These are phyloP conservation scores for Seladonia tumulorum DNA, from an alignment of 2,888 invertebrate species.

Conservation along the genomic window DNA sequence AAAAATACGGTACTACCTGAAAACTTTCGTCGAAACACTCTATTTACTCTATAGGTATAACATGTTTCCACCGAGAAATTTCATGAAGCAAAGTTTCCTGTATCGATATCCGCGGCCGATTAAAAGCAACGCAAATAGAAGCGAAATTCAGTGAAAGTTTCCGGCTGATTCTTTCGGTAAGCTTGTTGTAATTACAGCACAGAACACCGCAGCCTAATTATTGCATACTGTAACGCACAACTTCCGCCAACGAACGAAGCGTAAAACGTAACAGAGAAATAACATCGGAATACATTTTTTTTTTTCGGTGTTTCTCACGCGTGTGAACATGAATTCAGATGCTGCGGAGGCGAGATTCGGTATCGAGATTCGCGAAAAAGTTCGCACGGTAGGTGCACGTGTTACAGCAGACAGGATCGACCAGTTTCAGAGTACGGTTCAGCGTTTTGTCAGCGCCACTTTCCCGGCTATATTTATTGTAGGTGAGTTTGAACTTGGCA, in stretches of 20 bases:
- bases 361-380: not conserved
- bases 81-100: not conserved
- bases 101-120: not conserved
- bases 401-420: constrained; percentile 12
- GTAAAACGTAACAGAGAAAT: not conserved
- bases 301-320: not conserved
- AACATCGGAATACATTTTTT: not conserved
- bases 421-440: constrained; percentile 16
- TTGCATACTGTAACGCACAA: not conserved
- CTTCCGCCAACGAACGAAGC: not conserved
- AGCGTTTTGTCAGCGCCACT: constrained; percentile 24
- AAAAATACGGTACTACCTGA: not conserved
- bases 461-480: constrained; percentile 51
- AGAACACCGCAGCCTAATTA: not conserved
- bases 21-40: not conserved
- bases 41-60: not conserved
- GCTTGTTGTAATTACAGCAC: not conserved
- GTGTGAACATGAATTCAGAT: not conserved
- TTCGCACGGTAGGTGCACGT: not conserved
- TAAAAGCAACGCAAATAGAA: not conserved
- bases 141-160: not conserved
- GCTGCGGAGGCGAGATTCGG: not conserved
- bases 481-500: constrained; percentile 69
- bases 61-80: not conserved
- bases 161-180: not conserved